phyloP scores from a whole-genome alignment of 2,797 vertebrate species.

The Macropus fuliginosus region DNA sequence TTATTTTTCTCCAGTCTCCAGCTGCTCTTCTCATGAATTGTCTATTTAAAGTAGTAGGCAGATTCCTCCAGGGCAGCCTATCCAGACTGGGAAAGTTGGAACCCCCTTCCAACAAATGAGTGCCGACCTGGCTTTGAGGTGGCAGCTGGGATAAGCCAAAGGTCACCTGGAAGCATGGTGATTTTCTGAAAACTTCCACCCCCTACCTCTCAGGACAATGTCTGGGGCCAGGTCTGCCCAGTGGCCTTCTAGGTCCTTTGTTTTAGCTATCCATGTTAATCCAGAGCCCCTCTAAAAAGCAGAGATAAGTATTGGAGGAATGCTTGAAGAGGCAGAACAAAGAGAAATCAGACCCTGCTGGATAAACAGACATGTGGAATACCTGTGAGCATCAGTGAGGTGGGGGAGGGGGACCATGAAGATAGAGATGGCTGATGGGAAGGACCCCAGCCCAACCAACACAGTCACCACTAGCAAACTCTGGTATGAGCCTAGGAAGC shows the following conservation, averaged over 20 bases:
- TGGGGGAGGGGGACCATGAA: background rate
- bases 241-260: constrained; percentile 41
- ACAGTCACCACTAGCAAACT: constrained; percentile 14
- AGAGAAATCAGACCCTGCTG: constrained; percentile 57
- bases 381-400: background rate
- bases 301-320: constrained; percentile 41
- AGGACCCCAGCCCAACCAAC: background rate
- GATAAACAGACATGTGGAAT: constrained; percentile 47
- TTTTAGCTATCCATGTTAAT: constrained; percentile 25
- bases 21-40: too few species aligned
- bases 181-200: background rate
- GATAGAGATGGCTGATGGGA: background rate
- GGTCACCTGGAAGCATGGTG: background rate
- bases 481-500: background rate
- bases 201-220: constrained; percentile 36
- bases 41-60: too few species aligned
- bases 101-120: background rate
- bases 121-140: background rate
- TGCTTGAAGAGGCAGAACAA: constrained; percentile 49
- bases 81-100: background rate
- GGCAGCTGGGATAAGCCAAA: background rate
- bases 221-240: constrained; percentile 30
- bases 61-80: background rate
- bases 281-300: constrained; percentile 47
- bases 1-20: background rate